Percentiles rank a stretch among this genome's conserved stretches.
Evolutionary conservation across 2,888 invertebrate species (phyloP).

Genomic region (Diaphora mendica): DNA sequence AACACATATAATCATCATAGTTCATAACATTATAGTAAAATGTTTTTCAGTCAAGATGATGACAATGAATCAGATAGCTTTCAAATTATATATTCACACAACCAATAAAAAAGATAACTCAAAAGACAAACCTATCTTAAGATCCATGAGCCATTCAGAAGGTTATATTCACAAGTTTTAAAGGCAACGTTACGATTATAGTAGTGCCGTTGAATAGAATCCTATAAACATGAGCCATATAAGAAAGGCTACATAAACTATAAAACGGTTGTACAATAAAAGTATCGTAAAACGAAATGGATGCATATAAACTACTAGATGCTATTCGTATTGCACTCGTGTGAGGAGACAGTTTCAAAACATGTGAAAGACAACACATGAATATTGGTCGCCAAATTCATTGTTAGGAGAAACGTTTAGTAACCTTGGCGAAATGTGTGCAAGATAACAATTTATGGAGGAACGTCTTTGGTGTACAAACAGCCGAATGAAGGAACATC

Average conservation of each 20-base stretch:
- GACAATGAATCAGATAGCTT: conserved; percentile 12
- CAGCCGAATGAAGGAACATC: conserved; percentile 24
- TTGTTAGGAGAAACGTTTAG: conserved; percentile 29
- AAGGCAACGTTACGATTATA: conserved; percentile 23
- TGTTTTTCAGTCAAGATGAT: conserved; percentile 12
- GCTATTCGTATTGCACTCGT: conserved; percentile 33
- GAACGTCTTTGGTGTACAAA: conserved; percentile 24
- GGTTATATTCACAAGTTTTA: conserved; percentile 26
- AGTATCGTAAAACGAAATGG: conserved; percentile 56
- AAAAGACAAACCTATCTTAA: conserved; percentile 20
- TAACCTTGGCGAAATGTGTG: conserved; percentile 31
- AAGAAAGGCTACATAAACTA: conserved; percentile 45
- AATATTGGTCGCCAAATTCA: conserved; percentile 36
- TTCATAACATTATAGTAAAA: background rate
- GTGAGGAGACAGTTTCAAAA: conserved; percentile 14
- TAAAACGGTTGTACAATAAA: conserved; percentile 60
- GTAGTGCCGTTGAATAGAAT: conserved; percentile 25
- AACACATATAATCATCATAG: background rate
- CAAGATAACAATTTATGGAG: conserved; percentile 24
- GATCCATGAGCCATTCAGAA: conserved; percentile 19
- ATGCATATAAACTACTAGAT: conserved; percentile 48
- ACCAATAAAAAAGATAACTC: conserved; percentile 11
- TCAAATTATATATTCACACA: conserved; percentile 14
- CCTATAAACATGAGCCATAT: conserved; percentile 37
- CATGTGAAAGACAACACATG: conserved; percentile 25